Base-by-base conservation (phyloP, 2,888 invertebrate genomes). In the Hecatera dysodea region DNA sequence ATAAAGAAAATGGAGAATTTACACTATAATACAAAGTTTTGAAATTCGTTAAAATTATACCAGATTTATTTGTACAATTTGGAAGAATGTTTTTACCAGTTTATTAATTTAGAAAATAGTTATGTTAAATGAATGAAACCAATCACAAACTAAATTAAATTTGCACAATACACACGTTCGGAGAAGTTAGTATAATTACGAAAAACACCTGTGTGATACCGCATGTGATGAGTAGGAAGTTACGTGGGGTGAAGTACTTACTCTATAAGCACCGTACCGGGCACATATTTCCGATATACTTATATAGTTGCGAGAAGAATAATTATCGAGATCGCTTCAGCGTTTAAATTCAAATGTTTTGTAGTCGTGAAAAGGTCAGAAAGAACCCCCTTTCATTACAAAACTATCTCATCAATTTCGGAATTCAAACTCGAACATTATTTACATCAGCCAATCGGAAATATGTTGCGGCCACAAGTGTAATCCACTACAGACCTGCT, bases 401-500 rank as follows among this genome's bases (percentile, higher is more conserved):
- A 8, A 5, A 12, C 11, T 19, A 22, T n/a, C n/a, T n/a, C n/a
- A n/a, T 5, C 9, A 11, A 11, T 39, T 17, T 75, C 12, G 11
- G 0, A 1, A 11, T 27, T 15, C 6, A 15, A 42, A 22, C 15
- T 8, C n/a, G 9, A 19, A 15, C 5, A 36, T 12, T 15, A 12
- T 27, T 19, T n/a, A 52, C 24, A 36, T 36, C 15, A 22, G 22
- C 19, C 12, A 44, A 61, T 48, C 42, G 69, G 69, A 67, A 80
- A 80, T 80, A 66, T 73, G 75, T 29, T 56, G 42, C 48, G 29
- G 57, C 27, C 36, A 57, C 67, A 39, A 65, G 19, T 59, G 65
- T 50, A 42, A 69, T 61, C 74, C 61, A 15, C 44, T 71, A 92
- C 93, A 86, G 91, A 95, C 95, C 95, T 95, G 93, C 73, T 89